phyloP scores from a whole-genome alignment of 1,140 invertebrate species.

The Drosophila pruinosa region DNA sequence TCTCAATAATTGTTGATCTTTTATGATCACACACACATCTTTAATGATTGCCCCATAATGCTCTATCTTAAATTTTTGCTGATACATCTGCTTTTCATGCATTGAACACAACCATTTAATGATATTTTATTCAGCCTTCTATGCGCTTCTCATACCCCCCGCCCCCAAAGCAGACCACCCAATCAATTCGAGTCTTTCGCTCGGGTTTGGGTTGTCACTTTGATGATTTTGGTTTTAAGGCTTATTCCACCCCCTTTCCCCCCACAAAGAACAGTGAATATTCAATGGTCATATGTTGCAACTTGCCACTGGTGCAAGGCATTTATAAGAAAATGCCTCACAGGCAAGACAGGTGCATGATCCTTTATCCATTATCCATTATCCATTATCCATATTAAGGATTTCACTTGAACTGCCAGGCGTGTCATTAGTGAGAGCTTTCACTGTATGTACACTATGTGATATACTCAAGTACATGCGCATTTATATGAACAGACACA shows the following conservation, averaged over 20 bases:
- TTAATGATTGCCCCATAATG: constrained; percentile 34
- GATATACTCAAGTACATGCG: constrained; percentile 70
- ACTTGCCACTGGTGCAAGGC: no score
- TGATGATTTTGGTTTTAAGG: constrained; percentile 73
- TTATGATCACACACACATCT: not conserved
- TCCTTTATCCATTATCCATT: constrained; percentile 18
- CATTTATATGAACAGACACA: constrained; percentile 58
- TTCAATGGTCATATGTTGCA: not conserved
- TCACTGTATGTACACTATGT: constrained; percentile 68
- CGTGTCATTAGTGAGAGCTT: constrained; percentile 48
- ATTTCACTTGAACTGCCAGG: constrained; percentile 19
- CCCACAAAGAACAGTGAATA: constrained; percentile 52
- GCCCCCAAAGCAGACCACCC: constrained; percentile 10
- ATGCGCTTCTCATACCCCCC: constrained; percentile 61
- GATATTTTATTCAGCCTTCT: constrained; percentile 69
- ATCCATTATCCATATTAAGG: constrained; percentile 27
- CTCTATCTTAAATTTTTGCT: not conserved
- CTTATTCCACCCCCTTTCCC: constrained; percentile 71
- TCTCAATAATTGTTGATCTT: no score
- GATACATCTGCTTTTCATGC: constrained; percentile 24
- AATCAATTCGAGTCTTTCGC: constrained; percentile 29
- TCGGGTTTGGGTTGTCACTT: constrained; percentile 58
- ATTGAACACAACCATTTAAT: constrained; percentile 65
- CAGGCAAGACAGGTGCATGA: constrained; percentile 11
- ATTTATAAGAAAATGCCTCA: no score